Conservation (phyloP, 2,113 vertebrate species). For the Marcusenius ussheri region DNA sequence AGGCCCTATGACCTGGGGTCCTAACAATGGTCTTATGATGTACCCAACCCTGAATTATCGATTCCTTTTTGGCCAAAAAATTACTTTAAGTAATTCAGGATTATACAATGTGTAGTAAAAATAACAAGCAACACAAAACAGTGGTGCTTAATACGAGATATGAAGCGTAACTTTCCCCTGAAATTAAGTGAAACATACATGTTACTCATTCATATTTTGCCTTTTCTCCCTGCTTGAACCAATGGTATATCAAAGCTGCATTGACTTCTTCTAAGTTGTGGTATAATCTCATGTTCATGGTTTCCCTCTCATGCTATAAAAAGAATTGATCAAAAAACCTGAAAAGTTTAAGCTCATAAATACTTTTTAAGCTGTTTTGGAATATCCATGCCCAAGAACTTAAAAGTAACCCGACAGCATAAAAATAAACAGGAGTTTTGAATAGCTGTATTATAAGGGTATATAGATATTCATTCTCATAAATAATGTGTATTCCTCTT, state of each 20-base stretch:
- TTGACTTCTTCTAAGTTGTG: not conserved
- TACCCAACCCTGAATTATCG: not conserved
- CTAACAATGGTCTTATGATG: not conserved
- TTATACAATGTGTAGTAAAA: not conserved
- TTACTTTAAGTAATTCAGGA: not conserved
- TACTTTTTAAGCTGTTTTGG: not conserved
- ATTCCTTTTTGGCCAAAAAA: not conserved
- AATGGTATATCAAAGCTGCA: not conserved
- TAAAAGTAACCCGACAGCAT: not conserved
- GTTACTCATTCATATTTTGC: not conserved
- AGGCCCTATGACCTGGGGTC: not conserved
- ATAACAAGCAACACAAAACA: not conserved
- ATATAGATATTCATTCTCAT: not conserved
- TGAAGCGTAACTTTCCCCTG: not conserved
- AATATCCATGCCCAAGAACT: not conserved
- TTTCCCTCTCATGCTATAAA: not conserved
- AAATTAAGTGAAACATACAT: not conserved
- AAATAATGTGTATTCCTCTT: not conserved
- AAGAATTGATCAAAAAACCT: conserved; percentile 5
- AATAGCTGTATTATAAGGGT: not conserved
- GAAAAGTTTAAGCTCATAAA: conserved; percentile 10
- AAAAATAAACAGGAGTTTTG: not conserved
- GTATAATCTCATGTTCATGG: not conserved
- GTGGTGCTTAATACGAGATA: not conserved
- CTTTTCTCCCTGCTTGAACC: not conserved